Conservation (phyloP, 2,888 invertebrate species). For the Drosophila mimetica region DNA sequence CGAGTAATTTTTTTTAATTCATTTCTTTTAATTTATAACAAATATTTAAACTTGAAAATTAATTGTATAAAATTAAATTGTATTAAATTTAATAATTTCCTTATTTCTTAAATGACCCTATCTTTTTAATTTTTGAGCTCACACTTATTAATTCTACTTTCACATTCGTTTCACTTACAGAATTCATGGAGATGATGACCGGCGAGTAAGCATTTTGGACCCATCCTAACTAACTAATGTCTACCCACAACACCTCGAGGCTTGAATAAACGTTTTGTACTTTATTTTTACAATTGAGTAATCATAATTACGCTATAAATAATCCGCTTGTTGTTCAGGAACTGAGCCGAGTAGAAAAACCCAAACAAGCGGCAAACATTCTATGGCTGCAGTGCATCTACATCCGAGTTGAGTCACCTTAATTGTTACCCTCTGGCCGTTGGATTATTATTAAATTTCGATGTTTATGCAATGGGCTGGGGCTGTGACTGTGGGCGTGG, state of each 20-base stretch:
- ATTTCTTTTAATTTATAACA: no score
- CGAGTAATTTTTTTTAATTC: no score
- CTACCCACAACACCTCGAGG: conserved; percentile 27
- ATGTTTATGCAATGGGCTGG: conserved; percentile 28
- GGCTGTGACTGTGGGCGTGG: conserved; percentile 15
- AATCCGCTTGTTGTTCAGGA: conserved; percentile 56
- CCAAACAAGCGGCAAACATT: conserved; percentile 48
- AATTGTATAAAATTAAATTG: no score
- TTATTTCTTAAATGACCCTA: no score
- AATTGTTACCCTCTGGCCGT: conserved; percentile 55
- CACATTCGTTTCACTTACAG: conserved; percentile 86
- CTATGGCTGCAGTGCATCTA: conserved; percentile 35
- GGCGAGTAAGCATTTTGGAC: conserved; percentile 88
- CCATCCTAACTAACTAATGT: conserved; percentile 22
- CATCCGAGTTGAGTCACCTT: conserved; percentile 48
- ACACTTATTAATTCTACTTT: conserved; percentile 22
- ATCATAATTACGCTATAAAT: conserved; percentile 48
- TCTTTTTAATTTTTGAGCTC: no score
- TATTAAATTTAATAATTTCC: no score
- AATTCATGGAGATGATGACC: conserved; percentile 98
- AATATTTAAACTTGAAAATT: no score
- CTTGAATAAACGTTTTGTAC: conserved; percentile 47
- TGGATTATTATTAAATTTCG: conserved; percentile 52
- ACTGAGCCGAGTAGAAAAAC: conserved; percentile 61
- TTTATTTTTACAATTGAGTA: conserved; percentile 39